A percentile compares a stretch with the other conserved stretches of the same genome.
Conservation (phyloP, 2,888 invertebrate species). For the Meghimatium bilineatum region DNA sequence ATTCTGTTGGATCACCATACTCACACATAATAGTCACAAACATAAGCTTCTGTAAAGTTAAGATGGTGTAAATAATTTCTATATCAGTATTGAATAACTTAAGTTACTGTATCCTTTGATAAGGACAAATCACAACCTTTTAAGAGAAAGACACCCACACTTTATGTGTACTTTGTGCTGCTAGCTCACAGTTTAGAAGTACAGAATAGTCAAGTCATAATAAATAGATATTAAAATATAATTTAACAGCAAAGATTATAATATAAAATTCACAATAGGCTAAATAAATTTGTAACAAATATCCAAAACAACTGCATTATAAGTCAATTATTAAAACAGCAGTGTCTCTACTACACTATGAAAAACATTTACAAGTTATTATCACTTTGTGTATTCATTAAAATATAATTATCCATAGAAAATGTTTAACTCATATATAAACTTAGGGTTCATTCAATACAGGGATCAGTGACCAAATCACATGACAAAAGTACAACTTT, state of each 20-base stretch:
- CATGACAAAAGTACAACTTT: too few species aligned
- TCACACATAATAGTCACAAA: slow-evolving; percentile 7
- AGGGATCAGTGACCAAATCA: too few species aligned
- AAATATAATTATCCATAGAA: too few species aligned
- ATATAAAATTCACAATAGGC: slow-evolving; percentile 21
- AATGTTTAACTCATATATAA: too few species aligned
- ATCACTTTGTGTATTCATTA: too few species aligned
- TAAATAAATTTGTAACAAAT: neutral
- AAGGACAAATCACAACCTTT: slow-evolving; percentile 45
- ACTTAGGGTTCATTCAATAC: too few species aligned
- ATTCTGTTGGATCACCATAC: neutral
- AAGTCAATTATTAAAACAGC: slow-evolving; percentile 9
- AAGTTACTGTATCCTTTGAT: slow-evolving; percentile 12
- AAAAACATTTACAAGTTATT: neutral
- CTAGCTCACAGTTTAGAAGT: slow-evolving; percentile 20
- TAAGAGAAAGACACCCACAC: slow-evolving; percentile 37
- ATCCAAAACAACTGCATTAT: neutral
- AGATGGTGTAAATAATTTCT: slow-evolving; percentile 41
- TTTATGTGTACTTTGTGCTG: slow-evolving; percentile 27
- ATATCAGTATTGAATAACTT: slow-evolving; percentile 38
- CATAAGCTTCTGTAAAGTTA: neutral
- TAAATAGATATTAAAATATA: slow-evolving; percentile 26
- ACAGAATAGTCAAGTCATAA: slow-evolving; percentile 23
- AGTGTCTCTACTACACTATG: neutral
- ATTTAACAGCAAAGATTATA: slow-evolving; percentile 29